Conservation (phyloP, 2,888 invertebrate genomes). For the Harpalus rubripes region DNA sequence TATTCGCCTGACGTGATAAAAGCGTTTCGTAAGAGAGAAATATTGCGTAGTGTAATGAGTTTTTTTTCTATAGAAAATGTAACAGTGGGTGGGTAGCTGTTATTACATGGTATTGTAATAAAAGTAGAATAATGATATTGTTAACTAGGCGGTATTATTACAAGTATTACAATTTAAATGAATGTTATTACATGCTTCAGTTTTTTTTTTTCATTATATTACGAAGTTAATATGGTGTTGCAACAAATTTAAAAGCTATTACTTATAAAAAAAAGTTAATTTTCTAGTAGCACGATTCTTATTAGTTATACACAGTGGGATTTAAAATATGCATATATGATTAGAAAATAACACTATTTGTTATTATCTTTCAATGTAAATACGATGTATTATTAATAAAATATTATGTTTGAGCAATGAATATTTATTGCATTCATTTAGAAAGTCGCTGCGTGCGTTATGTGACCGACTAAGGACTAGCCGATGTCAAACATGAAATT, state of each 20-base stretch:
- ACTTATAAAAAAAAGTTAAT: too few species aligned
- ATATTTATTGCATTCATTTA: too few species aligned
- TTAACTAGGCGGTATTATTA: background rate
- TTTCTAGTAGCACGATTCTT: too few species aligned
- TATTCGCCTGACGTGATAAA: background rate
- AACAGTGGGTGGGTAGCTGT: background rate
- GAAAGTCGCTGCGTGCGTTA: too few species aligned
- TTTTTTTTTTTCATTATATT: background rate
- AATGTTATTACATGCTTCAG: background rate
- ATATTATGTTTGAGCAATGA: too few species aligned
- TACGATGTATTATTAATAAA: too few species aligned
- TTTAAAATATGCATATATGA: too few species aligned
- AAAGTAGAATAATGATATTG: background rate
- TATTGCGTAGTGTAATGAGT: background rate
- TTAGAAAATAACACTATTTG: too few species aligned
- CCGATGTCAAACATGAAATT: too few species aligned
- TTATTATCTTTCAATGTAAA: too few species aligned
- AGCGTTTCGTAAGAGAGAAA: background rate
- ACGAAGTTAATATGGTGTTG: background rate
- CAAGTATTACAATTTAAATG: background rate
- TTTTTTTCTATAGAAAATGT: background rate
- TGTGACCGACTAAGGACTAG: too few species aligned
- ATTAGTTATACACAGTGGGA: too few species aligned
- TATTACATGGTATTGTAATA: background rate
- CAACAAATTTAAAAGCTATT: background rate